phyloP scores from a whole-genome alignment of 2,888 invertebrate genomes.

The Pyrocoelia pectoralis region DNA sequence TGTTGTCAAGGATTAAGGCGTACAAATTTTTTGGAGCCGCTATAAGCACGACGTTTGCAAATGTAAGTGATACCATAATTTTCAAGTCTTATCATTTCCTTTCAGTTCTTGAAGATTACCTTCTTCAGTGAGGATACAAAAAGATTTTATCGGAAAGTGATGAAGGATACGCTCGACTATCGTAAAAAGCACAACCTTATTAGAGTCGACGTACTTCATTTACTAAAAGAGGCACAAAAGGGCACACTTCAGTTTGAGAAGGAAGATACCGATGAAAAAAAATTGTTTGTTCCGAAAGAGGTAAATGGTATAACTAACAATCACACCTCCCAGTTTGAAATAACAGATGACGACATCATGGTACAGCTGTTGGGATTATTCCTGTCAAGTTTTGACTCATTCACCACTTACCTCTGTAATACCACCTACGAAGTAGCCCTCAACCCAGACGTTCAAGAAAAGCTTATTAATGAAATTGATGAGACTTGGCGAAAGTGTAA shows the following conservation, averaged over 20 bases:
- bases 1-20: neutral
- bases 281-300: neutral
- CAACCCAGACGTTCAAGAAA: conserved; percentile 66
- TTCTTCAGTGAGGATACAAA: neutral
- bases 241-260: conserved; percentile 28
- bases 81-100: neutral
- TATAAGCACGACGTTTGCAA: conserved; percentile 12
- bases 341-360: conserved; percentile 21
- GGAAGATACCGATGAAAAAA: neutral
- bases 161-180: neutral
- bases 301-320: neutral
- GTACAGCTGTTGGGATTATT: conserved; percentile 60
- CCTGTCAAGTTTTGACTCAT: conserved; percentile 63
- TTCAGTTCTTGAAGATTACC: neutral
- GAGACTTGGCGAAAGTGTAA: conserved; percentile 62
- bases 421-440: conserved; percentile 65
- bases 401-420: conserved; percentile 61
- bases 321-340: neutral
- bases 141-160: conserved; percentile 2
- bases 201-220: conserved; percentile 57
- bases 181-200: conserved; percentile 4
- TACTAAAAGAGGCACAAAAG: conserved; percentile 52
- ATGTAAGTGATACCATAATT: conserved; percentile 17
- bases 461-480: conserved; percentile 64
- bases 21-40: conserved; percentile 1